Evolutionary conservation across 2,113 vertebrate species (phyloP).

Genomic region (Siniperca chuatsi): DNA sequence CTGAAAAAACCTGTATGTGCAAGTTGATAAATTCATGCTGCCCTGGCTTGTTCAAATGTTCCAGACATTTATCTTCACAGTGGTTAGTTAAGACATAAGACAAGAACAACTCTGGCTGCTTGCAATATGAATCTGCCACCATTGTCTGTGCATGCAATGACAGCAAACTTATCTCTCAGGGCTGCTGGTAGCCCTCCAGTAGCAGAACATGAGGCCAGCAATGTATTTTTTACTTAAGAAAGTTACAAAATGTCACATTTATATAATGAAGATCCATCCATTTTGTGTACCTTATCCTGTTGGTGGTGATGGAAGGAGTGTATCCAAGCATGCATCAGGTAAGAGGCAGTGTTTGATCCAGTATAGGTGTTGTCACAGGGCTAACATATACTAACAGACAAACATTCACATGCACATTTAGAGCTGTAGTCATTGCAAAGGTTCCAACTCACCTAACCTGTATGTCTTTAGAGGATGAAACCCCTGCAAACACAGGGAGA

Average conservation of each 20-base stretch:
- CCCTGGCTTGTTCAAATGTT: background rate
- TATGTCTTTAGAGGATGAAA: background rate
- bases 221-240: too few relatives aligned
- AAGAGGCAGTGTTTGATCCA: background rate
- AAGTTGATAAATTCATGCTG: background rate
- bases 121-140: background rate
- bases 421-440: background rate
- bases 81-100: background rate
- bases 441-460: background rate
- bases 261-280: background rate
- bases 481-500: background rate
- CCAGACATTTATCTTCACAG: background rate
- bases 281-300: too few relatives aligned
- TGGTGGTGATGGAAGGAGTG: background rate
- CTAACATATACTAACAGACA: background rate
- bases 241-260: background rate
- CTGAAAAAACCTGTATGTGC: background rate
- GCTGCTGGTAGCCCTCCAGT: too few relatives aligned
- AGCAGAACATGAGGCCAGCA: too few relatives aligned
- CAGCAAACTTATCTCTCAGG: background rate
- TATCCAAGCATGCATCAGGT: background rate
- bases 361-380: background rate
- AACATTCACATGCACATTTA: background rate
- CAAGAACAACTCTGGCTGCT: background rate
- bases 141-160: background rate